Conservation (phyloP, 2,113 vertebrate species). For the Tiliqua scincoides region DNA sequence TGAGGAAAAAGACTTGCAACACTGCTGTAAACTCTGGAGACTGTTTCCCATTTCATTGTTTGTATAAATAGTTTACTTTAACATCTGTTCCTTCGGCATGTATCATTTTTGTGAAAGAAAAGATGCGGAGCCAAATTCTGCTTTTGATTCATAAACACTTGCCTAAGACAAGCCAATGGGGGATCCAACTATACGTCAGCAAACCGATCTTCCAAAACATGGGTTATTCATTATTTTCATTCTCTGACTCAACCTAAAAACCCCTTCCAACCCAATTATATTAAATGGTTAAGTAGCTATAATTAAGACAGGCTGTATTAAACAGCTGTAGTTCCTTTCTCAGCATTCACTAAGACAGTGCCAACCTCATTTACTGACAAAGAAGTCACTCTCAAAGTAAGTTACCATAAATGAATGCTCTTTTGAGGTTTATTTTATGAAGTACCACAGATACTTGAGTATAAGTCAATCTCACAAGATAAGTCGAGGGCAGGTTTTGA, state of each 20-base stretch:
- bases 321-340: constrained; percentile 5
- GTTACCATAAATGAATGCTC: not conserved
- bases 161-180: constrained; percentile 15
- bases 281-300: constrained; percentile 1
- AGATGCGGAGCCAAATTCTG: constrained; percentile 13
- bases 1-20: constrained; percentile 18
- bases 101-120: constrained; percentile 34
- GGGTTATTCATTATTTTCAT: constrained; percentile 26
- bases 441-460: too few relatives aligned
- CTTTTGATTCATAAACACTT: constrained; percentile 44
- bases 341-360: not conserved
- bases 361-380: constrained; percentile 18
- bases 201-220: constrained; percentile 24
- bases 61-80: constrained; percentile 32
- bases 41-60: constrained; percentile 34
- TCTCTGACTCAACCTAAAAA: not conserved
- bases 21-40: constrained; percentile 12
- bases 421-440: not conserved
- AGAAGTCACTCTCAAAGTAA: constrained; percentile 16
- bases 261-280: not conserved
- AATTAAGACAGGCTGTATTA: constrained; percentile 8
- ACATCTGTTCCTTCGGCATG: constrained; percentile 21
- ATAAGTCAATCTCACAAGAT: too few relatives aligned
- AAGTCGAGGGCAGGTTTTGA: too few relatives aligned
- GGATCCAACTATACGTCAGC: constrained; percentile 20